Evolutionary conservation across 2,888 invertebrate species (phyloP).

Genomic region (Agonopterix alstromeriana): DNA sequence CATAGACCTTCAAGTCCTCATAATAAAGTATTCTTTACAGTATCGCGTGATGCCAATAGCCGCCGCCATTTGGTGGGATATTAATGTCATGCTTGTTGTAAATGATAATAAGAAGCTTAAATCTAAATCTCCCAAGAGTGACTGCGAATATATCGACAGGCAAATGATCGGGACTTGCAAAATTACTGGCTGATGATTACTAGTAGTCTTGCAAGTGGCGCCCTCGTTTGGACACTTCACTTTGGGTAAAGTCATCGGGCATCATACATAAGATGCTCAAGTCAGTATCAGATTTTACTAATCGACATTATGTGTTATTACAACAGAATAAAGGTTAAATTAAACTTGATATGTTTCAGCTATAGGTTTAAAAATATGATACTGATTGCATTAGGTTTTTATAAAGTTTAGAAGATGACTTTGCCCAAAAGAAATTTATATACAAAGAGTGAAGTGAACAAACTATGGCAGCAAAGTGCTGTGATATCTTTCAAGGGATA

Average conservation of each 20-base stretch:
- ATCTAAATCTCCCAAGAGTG: constrained; percentile 67
- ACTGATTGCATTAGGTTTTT: no score
- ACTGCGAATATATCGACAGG: constrained; percentile 65
- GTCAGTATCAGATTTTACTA: no score
- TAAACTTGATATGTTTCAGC: no score
- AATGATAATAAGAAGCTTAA: constrained; percentile 69
- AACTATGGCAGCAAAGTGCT: constrained; percentile 56
- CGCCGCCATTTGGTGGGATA: constrained; percentile 47
- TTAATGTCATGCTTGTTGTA: constrained; percentile 63
- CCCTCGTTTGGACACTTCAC: constrained; percentile 50
- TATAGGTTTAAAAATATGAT: no score
- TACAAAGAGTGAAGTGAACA: constrained; percentile 39
- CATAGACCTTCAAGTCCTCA: no score
- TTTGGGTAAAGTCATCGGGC: constrained; percentile 19
- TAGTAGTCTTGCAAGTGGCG: constrained; percentile 65
- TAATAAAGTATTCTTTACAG: background rate
- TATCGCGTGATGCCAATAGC: constrained; percentile 28
- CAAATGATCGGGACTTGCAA: constrained; percentile 69
- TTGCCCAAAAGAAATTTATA: constrained; percentile 23
- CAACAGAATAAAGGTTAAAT: no score
- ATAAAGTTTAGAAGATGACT: constrained; percentile 17
- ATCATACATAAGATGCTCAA: no score
- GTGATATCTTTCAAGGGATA: constrained; percentile 66
- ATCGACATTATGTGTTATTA: no score
- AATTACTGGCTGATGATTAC: constrained; percentile 52